Conservation (phyloP, 2,888 invertebrate species). For the Opisthograptis luteolata region DNA sequence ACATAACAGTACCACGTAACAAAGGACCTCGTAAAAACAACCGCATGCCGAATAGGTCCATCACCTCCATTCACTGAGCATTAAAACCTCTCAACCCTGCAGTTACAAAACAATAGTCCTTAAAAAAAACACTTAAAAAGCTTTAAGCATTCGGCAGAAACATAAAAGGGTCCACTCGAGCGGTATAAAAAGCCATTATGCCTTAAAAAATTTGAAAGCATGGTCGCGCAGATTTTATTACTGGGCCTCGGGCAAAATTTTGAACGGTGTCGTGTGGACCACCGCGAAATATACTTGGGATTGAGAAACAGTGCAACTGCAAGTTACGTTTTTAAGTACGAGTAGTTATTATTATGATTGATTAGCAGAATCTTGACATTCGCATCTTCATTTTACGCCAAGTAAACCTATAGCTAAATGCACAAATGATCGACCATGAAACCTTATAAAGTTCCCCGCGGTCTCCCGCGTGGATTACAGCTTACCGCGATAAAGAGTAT, state of each 20-base stretch:
- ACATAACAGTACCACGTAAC: no score
- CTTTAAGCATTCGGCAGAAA: slow-evolving; percentile 8
- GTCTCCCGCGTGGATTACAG: no score
- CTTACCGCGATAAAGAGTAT: no score
- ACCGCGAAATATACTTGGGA: neutral
- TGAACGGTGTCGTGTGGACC: slow-evolving; percentile 1
- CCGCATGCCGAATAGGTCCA: slow-evolving; percentile 8
- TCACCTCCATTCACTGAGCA: slow-evolving; percentile 12
- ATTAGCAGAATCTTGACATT: no score
- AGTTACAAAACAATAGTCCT: slow-evolving; percentile 17
- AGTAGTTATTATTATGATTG: no score
- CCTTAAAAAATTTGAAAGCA: slow-evolving; percentile 3
- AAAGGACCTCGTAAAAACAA: slow-evolving; percentile 10
- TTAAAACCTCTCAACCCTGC: slow-evolving; percentile 15
- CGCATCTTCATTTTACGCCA: no score
- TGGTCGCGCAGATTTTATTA: slow-evolving; percentile 7
- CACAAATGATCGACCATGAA: no score
- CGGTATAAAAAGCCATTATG: slow-evolving; percentile 25
- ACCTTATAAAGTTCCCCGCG: no score
- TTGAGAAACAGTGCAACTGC: no score
- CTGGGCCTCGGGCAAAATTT: slow-evolving; percentile 5
- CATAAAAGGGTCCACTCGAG: slow-evolving; percentile 18
- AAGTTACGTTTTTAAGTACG: no score
- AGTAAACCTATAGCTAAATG: no score
- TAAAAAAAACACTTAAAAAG: slow-evolving; percentile 6